Evolutionary conservation across 2,888 invertebrate genomes (phyloP), one percentile per base, ranked within the genome.

Genomic region (Malthinus seriepunctatus): DNA sequence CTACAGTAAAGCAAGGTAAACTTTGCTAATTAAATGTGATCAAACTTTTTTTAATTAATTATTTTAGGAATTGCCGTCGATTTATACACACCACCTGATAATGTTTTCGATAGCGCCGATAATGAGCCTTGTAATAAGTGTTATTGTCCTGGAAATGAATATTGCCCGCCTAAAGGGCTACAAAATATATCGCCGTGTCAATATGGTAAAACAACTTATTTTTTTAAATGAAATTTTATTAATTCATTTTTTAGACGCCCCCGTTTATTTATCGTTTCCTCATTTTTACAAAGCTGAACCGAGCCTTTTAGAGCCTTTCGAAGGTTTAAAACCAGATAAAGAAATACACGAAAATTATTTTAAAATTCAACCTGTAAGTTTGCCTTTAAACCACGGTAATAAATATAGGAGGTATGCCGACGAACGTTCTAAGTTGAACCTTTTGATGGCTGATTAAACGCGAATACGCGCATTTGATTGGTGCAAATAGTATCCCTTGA

Each of bases 171-270:
- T 0, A 83, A 84, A 60, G 94, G 94, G 0, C 76, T 94, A 31
- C 93, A 93, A 76, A 90, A 91, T 71, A 92, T 94, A 63, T 90
- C 91, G 67, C 91, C 92, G 0, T 94, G 93, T 69, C 93, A 93
- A 76, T 93, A 87, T 72, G 90, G 93, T 91, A 74, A 82, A 85
- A 76, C 6, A 11, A n/a, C 8, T 31, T 42, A 5, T 32, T 14
- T 23, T 23, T 23, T 23, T 23, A 23, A 23, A 23, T 5, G 3
- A 23, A 5, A 23, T 3, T 5, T 23, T 23, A 3, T 23, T 23
- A 23, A 3, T 23, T 23, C 2, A 3, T 23, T 23, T 79, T 78
- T 3, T 76, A 91, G 91, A 88, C 72, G 93, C 94, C 0, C 95
- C 95, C 0, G 89, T 95, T 0, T 92, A 91, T 67, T 81, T 95